These are phyloP conservation scores for Urocitellus parryii DNA, from an alignment of 2,113 vertebrate genomes.

Conservation along the genomic window DNA sequence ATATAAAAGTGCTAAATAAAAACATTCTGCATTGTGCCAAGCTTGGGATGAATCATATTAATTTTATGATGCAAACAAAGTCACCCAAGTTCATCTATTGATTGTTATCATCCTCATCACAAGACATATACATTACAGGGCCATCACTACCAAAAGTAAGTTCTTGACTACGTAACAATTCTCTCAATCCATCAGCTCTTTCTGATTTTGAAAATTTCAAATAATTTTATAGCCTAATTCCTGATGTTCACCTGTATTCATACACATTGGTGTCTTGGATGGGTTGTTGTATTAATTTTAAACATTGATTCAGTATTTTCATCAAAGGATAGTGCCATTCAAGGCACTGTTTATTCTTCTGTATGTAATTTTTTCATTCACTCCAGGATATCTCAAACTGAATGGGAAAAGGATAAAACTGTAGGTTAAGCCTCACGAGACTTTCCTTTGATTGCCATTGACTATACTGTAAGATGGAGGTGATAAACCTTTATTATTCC, in stretches of 20 bases:
- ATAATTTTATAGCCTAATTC: neutral
- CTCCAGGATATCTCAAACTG: neutral
- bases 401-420: neutral
- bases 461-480: neutral
- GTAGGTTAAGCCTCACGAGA: neutral
- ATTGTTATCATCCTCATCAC: neutral
- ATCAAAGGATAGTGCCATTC: neutral
- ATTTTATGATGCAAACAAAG: neutral
- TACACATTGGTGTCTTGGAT: neutral
- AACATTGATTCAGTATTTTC: neutral
- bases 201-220: neutral
- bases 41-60: neutral
- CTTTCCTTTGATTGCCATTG: neutral
- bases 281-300: neutral
- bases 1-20: neutral
- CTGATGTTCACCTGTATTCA: neutral
- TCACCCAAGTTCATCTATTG: neutral
- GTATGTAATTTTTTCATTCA: neutral
- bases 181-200: neutral
- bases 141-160: neutral
- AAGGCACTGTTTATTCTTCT: neutral
- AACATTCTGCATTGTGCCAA: neutral
- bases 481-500: neutral
- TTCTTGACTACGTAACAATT: neutral
- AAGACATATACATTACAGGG: neutral